Percentiles rank a stretch among this genome's conserved stretches.
Conservation (phyloP, 2,113 vertebrate genomes). For the Cryptomyrus ogoouensis region DNA sequence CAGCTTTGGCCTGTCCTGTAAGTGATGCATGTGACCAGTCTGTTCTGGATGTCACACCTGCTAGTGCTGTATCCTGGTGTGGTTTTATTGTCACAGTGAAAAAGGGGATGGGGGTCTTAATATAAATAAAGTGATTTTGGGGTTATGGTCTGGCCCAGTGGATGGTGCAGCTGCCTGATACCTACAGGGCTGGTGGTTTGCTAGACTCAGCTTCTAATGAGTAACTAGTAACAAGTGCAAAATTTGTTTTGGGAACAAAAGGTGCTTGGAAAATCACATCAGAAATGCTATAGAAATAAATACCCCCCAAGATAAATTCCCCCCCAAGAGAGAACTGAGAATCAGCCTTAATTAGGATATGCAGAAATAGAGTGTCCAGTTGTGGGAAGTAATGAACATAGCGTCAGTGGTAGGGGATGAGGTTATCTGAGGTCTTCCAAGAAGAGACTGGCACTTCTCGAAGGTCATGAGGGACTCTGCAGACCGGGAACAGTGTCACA, state of each 20-base stretch:
- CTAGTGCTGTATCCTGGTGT: neutral
- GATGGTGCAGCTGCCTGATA: neutral
- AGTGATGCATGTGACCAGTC: conserved; percentile 34
- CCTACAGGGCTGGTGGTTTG: neutral
- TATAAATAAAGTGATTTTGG: neutral
- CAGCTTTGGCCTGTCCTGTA: conserved; percentile 68
- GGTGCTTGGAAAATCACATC: neutral
- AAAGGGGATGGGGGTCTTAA: neutral
- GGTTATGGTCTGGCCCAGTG: neutral
- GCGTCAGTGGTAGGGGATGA: neutral
- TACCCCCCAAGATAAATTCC: neutral
- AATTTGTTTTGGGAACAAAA: neutral
- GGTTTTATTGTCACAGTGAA: neutral
- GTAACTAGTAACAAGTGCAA: neutral
- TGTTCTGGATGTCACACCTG: neutral
- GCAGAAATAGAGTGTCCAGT: neutral
- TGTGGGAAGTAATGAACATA: neutral
- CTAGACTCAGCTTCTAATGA: neutral
- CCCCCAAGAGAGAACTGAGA: neutral
- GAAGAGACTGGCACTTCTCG: neutral
- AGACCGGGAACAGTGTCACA: neutral
- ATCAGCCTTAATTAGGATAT: neutral
- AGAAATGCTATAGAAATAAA: neutral
- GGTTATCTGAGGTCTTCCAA: neutral
- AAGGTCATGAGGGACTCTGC: neutral